Evolutionary conservation across 1,140 invertebrate genomes (phyloP).

Genomic region (Matsumurasca onukii): DNA sequence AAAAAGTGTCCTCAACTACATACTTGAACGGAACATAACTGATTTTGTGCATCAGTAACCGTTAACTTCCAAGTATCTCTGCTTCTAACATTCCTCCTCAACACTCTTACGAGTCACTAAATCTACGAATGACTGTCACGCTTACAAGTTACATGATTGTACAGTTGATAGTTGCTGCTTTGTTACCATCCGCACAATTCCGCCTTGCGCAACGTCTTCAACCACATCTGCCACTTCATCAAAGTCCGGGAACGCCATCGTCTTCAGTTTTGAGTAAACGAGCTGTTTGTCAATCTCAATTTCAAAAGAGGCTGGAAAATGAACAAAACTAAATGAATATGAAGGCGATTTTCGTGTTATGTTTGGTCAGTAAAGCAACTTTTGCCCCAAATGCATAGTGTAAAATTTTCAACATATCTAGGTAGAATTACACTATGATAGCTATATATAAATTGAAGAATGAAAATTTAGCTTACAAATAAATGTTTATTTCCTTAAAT

Average conservation of each 20-base stretch:
- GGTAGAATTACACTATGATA: background rate
- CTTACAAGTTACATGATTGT: conserved; percentile 25
- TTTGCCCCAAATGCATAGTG: too few relatives aligned
- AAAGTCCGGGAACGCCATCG: conserved; percentile 62
- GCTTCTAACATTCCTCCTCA: too few relatives aligned
- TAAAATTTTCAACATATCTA: too few relatives aligned
- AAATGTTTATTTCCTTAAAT: background rate
- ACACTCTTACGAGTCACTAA: too few relatives aligned
- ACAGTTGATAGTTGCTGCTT: conserved; percentile 58
- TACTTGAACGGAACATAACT: too few relatives aligned
- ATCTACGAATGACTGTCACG: too few relatives aligned
- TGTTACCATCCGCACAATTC: conserved; percentile 51
- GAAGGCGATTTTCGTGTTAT: background rate
- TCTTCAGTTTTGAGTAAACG: conserved; percentile 65
- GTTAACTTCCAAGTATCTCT: too few relatives aligned
- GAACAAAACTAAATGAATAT: background rate
- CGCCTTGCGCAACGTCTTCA: conserved; percentile 53
- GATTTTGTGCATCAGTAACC: too few relatives aligned
- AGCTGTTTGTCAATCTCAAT: conserved; percentile 59
- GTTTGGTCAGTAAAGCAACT: background rate
- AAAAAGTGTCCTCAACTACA: too few relatives aligned
- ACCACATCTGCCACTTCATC: conserved; percentile 58
- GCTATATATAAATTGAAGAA: background rate
- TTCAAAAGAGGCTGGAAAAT: conserved; percentile 63
- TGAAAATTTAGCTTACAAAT: background rate